Conservation (phyloP, 2,113 vertebrate species). For the Marmota flaviventris region DNA sequence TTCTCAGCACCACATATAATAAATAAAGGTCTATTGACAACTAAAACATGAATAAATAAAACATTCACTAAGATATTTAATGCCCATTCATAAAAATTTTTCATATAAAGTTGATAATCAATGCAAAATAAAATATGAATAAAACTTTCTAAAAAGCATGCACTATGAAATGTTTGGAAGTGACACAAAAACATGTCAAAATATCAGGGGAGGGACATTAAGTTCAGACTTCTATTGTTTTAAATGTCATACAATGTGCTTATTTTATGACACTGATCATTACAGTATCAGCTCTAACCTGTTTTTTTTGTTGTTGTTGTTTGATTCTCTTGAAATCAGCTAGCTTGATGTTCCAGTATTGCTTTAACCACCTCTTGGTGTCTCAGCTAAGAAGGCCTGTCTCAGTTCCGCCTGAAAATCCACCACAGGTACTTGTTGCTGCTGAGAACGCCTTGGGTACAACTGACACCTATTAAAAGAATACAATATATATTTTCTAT, state of each 20-base stretch:
- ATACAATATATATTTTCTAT: neutral
- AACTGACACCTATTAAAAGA: slow-evolving; percentile 69
- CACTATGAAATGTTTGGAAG: neutral
- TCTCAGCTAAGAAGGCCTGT: slow-evolving; percentile 81
- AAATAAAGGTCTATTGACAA: no score
- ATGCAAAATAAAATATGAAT: neutral
- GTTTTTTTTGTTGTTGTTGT: neutral
- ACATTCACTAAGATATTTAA: neutral
- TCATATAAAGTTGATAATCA: neutral
- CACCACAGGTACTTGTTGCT: slow-evolving; percentile 75
- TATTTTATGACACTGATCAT: neutral
- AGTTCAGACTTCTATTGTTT: neutral
- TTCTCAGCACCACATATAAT: no score
- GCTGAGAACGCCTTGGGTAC: slow-evolving; percentile 72
- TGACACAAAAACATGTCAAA: neutral
- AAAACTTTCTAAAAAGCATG: slow-evolving; percentile 6
- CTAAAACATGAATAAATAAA: neutral
- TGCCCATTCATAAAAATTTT: neutral
- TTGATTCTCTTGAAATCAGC: neutral
- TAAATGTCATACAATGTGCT: neutral
- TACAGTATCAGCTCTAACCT: slow-evolving; percentile 58
- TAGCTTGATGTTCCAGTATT: neutral
- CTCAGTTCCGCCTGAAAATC: slow-evolving; percentile 80
- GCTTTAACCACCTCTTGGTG: slow-evolving; percentile 80
- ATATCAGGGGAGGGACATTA: neutral